Evolutionary conservation across 1,140 invertebrate genomes (phyloP).

Genomic region (Zaprionus gabonicus): DNA sequence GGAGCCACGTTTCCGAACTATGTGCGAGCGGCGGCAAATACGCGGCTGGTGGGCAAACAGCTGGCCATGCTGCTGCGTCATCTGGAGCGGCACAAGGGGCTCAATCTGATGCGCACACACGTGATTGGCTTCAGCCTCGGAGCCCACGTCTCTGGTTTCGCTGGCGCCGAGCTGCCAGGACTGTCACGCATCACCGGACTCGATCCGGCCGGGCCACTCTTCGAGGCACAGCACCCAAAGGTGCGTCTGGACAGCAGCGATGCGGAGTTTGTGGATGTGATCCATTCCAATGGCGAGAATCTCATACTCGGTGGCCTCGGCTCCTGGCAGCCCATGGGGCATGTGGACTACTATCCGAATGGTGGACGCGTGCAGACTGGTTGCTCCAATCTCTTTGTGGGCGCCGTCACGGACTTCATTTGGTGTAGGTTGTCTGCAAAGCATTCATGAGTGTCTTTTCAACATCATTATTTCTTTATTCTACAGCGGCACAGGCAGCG

Average conservation of each 20-base stretch:
- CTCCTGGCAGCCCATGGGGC: conserved; percentile 93
- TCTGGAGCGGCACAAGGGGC: conserved; percentile 77
- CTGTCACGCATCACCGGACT: conserved; percentile 94
- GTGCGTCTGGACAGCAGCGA: conserved; percentile 93
- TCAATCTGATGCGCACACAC: conserved; percentile 88
- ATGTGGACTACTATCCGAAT: conserved; percentile 97
- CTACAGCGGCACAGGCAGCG: conserved; percentile 87
- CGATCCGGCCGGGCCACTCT: conserved; percentile 95
- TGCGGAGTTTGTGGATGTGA: conserved; percentile 96
- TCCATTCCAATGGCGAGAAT: conserved; percentile 96
- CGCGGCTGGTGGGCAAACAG: conserved; percentile 95
- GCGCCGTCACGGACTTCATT: conserved; percentile 95
- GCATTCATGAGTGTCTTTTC: neutral
- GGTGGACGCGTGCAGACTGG: conserved; percentile 95
- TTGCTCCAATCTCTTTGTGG: conserved; percentile 93
- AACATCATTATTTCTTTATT: neutral
- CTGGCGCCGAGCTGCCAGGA: conserved; percentile 93
- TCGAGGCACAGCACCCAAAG: conserved; percentile 93
- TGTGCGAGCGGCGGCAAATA: conserved; percentile 96
- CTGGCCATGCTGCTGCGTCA: conserved; percentile 90
- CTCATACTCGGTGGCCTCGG: conserved; percentile 93
- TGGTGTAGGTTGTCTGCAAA: conserved; percentile 89
- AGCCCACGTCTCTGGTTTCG: conserved; percentile 97
- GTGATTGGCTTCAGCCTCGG: conserved; percentile 96
- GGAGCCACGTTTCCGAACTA: conserved; percentile 97